Percentiles rank a stretch among this genome's conserved stretches.
These are phyloP conservation scores for Ariopsis seemanni DNA, from an alignment of 2,113 vertebrate species.

Conservation along the genomic window DNA sequence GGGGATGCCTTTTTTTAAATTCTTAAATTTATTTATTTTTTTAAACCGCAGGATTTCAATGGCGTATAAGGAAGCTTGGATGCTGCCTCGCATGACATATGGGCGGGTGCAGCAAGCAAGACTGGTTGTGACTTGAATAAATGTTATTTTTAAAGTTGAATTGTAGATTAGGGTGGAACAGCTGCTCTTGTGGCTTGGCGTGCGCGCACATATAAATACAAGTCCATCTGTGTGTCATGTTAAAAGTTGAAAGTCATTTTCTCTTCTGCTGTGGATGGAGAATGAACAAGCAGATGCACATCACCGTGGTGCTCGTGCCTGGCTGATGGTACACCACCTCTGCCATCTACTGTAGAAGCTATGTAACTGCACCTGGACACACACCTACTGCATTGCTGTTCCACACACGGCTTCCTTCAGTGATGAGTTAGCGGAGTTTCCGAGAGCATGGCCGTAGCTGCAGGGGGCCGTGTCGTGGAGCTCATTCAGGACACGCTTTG, in stretches of 20 bases:
- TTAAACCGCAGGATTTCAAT: background rate
- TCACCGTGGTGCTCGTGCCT: background rate
- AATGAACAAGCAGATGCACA: background rate
- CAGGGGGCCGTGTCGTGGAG: background rate
- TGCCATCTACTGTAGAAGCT: constrained; percentile 9
- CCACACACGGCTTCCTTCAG: background rate
- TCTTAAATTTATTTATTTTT: no score
- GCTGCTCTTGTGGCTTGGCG: background rate
- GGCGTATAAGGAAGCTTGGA: background rate
- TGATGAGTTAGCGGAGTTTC: background rate
- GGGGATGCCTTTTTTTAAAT: no score
- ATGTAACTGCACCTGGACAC: background rate
- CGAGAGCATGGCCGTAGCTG: background rate
- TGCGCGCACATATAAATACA: background rate
- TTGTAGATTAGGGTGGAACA: background rate
- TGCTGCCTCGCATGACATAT: background rate
- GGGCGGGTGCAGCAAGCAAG: background rate
- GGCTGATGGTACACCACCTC: background rate
- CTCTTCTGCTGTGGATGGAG: background rate
- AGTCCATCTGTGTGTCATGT: background rate
- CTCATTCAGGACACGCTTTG: background rate
- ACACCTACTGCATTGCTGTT: constrained; percentile 19
- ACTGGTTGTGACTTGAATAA: background rate
- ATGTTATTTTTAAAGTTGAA: background rate
- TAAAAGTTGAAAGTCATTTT: background rate